Evolutionary conservation across 2,888 invertebrate genomes (phyloP).

Genomic region (Chesias legatella): DNA sequence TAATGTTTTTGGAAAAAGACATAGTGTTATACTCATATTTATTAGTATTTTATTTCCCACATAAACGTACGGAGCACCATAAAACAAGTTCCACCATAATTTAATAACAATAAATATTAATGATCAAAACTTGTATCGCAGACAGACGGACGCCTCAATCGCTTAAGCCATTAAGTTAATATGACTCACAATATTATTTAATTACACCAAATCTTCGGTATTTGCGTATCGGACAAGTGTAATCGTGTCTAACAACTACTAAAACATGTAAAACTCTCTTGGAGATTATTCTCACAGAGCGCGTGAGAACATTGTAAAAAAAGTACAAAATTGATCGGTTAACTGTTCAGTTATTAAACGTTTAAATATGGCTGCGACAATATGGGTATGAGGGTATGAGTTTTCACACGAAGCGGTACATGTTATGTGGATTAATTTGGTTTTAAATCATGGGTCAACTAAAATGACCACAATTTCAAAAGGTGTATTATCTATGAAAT

Average conservation of each 20-base stretch:
- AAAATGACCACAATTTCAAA: no score
- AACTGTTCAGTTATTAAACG: conserved; percentile 72
- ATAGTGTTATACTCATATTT: no score
- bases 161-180: conserved; percentile 26
- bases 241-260: conserved; percentile 52
- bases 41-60: conserved; percentile 8
- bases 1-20: no score
- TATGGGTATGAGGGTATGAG: no score
- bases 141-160: conserved; percentile 28
- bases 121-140: conserved; percentile 12
- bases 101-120: conserved; percentile 16
- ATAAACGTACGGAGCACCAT: conserved; percentile 6
- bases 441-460: no score
- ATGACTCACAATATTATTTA: conserved; percentile 30
- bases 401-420: conserved; percentile 22
- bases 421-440: neutral
- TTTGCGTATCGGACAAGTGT: conserved; percentile 63
- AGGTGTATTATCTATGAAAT: no score
- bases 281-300: conserved; percentile 63
- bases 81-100: conserved; percentile 15
- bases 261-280: conserved; percentile 53
- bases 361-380: conserved; percentile 59
- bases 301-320: conserved; percentile 62
- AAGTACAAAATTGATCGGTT: conserved; percentile 41
- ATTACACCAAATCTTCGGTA: conserved; percentile 39